These are phyloP conservation scores for Amphibalanus amphitrite DNA, from an alignment of 1,140 invertebrate species.

Conservation along the genomic window DNA sequence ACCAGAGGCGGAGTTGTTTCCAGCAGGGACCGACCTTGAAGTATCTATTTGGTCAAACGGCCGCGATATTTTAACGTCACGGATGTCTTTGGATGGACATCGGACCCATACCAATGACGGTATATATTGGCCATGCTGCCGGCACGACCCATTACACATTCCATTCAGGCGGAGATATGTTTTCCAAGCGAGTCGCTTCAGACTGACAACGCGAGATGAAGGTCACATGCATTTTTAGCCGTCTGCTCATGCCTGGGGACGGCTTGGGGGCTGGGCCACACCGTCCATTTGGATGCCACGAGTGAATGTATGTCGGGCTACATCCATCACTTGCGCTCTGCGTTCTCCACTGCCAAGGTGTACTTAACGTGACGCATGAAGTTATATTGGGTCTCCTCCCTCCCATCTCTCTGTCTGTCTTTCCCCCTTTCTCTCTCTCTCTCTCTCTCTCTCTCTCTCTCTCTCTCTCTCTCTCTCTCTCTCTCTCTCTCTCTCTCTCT, in stretches of 20 bases:
- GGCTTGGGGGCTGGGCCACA: no score
- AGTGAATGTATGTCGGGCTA: no score
- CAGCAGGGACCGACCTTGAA: neutral
- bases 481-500: no score
- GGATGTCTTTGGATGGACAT: neutral
- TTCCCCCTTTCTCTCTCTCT: no score
- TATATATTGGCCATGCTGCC: neutral
- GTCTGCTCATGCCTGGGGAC: neutral
- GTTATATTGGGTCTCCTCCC: no score
- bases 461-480: no score
- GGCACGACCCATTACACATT: neutral
- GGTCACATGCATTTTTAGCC: neutral
- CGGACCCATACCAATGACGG: neutral
- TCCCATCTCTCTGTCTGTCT: no score
- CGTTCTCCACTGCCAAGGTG: no score
- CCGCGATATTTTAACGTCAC: neutral
- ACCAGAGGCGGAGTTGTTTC: neutral
- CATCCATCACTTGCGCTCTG: no score
- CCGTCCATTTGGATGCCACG: no score
- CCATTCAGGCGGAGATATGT: neutral
- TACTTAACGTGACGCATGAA: no score
- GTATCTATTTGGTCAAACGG: neutral
- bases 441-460: no score
- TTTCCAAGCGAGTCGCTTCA: neutral
- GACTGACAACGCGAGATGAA: neutral